These are phyloP conservation scores for Busseola fusca DNA, from an alignment of 2,888 invertebrate genomes.

Conservation along the genomic window DNA sequence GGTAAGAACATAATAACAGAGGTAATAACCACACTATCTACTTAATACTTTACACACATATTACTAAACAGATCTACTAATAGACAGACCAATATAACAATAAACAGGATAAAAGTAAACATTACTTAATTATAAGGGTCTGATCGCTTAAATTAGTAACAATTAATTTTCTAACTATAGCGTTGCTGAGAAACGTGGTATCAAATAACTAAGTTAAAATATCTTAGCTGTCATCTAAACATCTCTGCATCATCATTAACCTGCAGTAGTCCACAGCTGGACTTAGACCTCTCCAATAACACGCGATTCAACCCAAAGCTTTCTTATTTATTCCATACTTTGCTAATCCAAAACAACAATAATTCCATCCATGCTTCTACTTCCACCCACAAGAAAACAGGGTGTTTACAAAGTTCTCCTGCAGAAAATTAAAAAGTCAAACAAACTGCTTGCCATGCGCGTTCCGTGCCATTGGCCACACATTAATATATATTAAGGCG, in stretches of 20 bases:
- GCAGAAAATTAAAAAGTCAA: conserved; percentile 59
- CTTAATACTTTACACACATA: no score
- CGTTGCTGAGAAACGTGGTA: no score
- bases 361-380: background rate
- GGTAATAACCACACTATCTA: no score
- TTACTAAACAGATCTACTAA: no score
- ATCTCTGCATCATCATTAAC: background rate
- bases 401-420: conserved; percentile 47
- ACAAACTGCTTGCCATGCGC: conserved; percentile 63
- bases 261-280: background rate
- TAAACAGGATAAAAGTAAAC: no score
- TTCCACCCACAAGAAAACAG: conserved; percentile 22
- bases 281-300: background rate
- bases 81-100: no score
- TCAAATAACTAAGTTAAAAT: background rate
- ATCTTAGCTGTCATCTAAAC: background rate
- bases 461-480: conserved; percentile 72
- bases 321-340: background rate
- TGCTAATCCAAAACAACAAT: background rate
- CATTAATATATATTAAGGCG: conserved; percentile 75
- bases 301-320: background rate
- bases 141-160: no score
- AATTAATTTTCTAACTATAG: no score
- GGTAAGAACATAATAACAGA: no score
- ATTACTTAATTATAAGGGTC: no score